Base-by-base conservation (phyloP, 2,797 vertebrate genomes). In the Hippocampus kuda region DNA sequence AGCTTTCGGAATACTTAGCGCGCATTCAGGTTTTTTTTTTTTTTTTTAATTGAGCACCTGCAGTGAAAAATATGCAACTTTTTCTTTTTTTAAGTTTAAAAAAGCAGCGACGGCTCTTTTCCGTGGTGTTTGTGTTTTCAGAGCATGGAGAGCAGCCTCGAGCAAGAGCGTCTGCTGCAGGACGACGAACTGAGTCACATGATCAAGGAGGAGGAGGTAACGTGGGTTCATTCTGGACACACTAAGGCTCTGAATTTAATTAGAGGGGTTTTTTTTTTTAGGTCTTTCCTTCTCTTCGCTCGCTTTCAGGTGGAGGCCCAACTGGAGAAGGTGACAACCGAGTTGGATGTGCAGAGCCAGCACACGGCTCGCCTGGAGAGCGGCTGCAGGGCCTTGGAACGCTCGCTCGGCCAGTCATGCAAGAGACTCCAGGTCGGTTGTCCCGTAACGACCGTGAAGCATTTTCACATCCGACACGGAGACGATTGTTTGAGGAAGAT, bases 291-390 rank as follows among this genome's bases (percentile, higher is more conserved):
- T 34, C 34, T 34, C 34, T 38, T 38, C 60, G 66, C 53, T 61
- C 72, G 15, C 16, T 77, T 80, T 70, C 79, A 89, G 88, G 83
- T 86, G 48, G 91, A 91, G 63, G 86, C 88, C 22, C 94, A 95
- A 81, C 91, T 98, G 0, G 91, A 92, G 60, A 94, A 93, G 72
- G 91, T 95, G 75, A 90, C 81, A 44, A 88, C 88, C 0, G 94
- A 98, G 79, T 86, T 98, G 60, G 94, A 96, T 54, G 68, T 91
- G 53, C 95, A 98, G 78, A 91, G 89, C 73, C 94, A 96, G 77
- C 94, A 96, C 77, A 93, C 92, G 0, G 79, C 91, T 2, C 88
- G 92, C 51, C 77, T 98, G 83, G 94, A 98, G 81, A 96, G 91
- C 38, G 93, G 94, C 75, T 94, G 92, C 84, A 91, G 92, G 84